phyloP scores from a whole-genome alignment of 2,888 invertebrate genomes.

The Lasioglossum oenotherae region DNA sequence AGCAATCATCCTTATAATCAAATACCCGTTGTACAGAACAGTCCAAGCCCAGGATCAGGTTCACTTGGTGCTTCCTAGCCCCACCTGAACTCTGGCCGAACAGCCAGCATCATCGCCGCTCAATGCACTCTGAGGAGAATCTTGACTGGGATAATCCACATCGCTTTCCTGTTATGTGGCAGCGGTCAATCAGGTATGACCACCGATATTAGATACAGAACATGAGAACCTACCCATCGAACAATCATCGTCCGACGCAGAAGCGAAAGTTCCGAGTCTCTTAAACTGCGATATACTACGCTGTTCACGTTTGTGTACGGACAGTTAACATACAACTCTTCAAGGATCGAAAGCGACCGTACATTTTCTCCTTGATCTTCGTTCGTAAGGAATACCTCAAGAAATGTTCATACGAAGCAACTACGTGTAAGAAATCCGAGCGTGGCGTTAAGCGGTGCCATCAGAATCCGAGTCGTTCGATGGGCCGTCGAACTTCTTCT shows the following conservation, averaged over 20 bases:
- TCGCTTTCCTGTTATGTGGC: conserved; percentile 76
- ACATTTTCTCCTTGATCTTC: conserved; percentile 18
- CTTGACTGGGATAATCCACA: conserved; percentile 77
- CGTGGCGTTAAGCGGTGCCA: conserved; percentile 28
- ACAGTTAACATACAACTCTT: conserved; percentile 29
- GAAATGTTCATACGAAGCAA: conserved; percentile 34
- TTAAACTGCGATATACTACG: conserved; percentile 52
- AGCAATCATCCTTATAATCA: conserved; percentile 93
- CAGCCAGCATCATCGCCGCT: conserved; percentile 79
- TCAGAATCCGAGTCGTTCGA: conserved; percentile 67
- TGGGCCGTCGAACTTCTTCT: conserved; percentile 57
- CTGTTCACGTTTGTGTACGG: conserved; percentile 33
- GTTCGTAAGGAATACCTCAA: conserved; percentile 46
- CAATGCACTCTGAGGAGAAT: conserved; percentile 81
- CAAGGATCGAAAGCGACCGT: too few species aligned
- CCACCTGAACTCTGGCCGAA: conserved; percentile 80
- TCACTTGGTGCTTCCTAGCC: conserved; percentile 83
- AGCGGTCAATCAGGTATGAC: conserved; percentile 64
- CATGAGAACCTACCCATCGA: conserved; percentile 47
- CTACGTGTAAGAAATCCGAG: conserved; percentile 21
- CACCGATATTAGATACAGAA: conserved; percentile 53
- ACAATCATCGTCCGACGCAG: conserved; percentile 35
- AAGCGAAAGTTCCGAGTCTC: conserved; percentile 41
- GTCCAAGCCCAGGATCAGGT: conserved; percentile 79
- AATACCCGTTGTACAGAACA: conserved; percentile 78